Conservation (phyloP, 2,113 vertebrate genomes). For the Pseudorasbora parva region DNA sequence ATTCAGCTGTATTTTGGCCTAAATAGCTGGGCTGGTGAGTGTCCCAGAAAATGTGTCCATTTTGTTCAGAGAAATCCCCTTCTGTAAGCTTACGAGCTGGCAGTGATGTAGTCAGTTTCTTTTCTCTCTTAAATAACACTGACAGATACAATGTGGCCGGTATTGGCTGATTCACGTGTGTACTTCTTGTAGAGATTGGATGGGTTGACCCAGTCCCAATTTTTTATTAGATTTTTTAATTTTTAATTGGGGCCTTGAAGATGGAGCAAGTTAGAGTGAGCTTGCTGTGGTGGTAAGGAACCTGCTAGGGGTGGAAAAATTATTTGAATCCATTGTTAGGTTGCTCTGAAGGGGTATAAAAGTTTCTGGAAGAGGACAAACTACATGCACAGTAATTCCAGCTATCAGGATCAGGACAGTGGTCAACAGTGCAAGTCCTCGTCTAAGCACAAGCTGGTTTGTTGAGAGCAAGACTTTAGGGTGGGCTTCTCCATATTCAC, state of each 20-base stretch:
- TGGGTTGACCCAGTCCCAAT: background rate
- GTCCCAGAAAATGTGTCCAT: constrained; percentile 6
- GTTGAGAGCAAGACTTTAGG: constrained; percentile 59
- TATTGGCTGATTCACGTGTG: background rate
- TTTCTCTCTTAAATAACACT: background rate
- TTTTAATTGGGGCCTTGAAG: too few species aligned
- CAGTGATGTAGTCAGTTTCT: background rate
- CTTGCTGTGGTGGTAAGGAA: constrained; percentile 42
- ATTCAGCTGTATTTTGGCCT: constrained; percentile 22
- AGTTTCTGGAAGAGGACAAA: constrained; percentile 63
- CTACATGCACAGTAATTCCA: constrained; percentile 65
- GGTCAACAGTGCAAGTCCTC: constrained; percentile 64
- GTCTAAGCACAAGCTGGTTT: constrained; percentile 70
- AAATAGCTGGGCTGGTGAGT: background rate
- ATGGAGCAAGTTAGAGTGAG: constrained; percentile 2
- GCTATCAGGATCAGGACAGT: constrained; percentile 58
- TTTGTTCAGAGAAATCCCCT: background rate
- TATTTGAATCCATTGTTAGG: constrained; percentile 65
- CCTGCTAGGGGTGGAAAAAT: constrained; percentile 58
- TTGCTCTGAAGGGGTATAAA: constrained; percentile 54
- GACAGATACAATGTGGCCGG: background rate
- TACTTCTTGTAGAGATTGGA: background rate
- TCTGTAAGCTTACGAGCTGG: too few species aligned
- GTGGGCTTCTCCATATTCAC: constrained; percentile 50
- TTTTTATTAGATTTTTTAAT: too few species aligned